A percentile compares a stretch with the other conserved stretches of the same genome.
Evolutionary conservation across 2,888 invertebrate genomes (phyloP).

Genomic region (Drosophila diplacantha): DNA sequence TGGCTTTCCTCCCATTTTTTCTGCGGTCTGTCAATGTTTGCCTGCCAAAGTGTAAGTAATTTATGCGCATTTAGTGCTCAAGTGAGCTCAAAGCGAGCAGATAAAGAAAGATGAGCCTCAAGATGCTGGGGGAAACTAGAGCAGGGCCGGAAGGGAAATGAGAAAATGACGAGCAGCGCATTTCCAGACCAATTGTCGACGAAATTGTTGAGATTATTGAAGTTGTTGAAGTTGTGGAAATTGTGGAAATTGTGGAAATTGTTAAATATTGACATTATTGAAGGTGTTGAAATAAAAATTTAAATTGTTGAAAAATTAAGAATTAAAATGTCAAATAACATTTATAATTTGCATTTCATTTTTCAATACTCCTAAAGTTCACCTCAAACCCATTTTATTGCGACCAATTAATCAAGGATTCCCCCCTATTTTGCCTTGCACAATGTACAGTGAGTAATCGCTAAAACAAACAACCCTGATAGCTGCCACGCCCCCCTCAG

Average conservation of each 20-base stretch:
- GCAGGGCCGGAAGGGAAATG: slow-evolving; percentile 5
- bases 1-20: background rate
- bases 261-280: too few relatives aligned
- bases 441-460: slow-evolving; percentile 34
- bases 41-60: slow-evolving; percentile 69
- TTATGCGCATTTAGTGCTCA: slow-evolving; percentile 71
- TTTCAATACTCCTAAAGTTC: background rate
- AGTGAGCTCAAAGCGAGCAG: slow-evolving; percentile 64
- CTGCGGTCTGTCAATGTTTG: slow-evolving; percentile 62
- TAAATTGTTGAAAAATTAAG: too few relatives aligned
- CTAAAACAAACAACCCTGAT: slow-evolving; percentile 26
- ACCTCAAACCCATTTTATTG: background rate
- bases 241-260: too few relatives aligned
- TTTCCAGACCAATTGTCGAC: slow-evolving; percentile 18
- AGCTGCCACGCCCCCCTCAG: slow-evolving; percentile 38
- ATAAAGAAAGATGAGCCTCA: slow-evolving; percentile 56
- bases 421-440: background rate
- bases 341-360: background rate
- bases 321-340: background rate
- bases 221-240: too few relatives aligned
- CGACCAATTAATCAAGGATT: background rate
- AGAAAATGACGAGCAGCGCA: background rate
- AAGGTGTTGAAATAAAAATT: too few relatives aligned
- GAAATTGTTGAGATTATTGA: too few relatives aligned
- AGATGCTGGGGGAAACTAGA: slow-evolving; percentile 35